phyloP scores from a whole-genome alignment of 2,113 vertebrate genomes.

The Heteronetta atricapilla region DNA sequence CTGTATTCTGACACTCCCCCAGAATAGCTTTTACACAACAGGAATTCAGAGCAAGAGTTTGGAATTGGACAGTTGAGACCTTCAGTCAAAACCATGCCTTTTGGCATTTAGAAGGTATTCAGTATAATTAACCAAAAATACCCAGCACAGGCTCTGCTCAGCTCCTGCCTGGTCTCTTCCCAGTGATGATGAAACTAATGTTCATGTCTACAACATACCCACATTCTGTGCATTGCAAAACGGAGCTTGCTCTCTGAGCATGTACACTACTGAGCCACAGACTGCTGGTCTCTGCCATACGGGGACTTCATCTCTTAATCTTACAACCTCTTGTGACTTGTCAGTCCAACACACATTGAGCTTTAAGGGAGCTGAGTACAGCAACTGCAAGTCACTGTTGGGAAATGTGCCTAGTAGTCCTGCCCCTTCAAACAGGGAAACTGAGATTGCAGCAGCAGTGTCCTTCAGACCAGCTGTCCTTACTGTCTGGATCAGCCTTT shows the following conservation, averaged over 20 bases:
- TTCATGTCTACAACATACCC: accelerated
- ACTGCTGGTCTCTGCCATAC: background rate
- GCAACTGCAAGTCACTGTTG: accelerated
- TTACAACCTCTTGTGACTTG: too few species aligned
- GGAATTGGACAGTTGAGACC: background rate
- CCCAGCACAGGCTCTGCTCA: background rate
- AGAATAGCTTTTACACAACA: background rate
- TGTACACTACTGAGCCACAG: accelerated
- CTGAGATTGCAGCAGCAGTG: accelerated
- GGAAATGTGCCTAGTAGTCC: background rate
- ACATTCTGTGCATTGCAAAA: background rate
- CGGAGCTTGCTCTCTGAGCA: accelerated
- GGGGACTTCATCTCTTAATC: background rate
- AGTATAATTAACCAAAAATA: background rate
- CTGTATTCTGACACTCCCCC: background rate
- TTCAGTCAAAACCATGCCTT: background rate
- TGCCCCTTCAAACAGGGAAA: background rate
- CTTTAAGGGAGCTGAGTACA: background rate
- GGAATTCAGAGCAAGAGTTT: background rate
- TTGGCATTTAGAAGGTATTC: too few species aligned
- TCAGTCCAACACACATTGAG: accelerated
- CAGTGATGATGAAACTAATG: background rate
- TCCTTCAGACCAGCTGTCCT: background rate
- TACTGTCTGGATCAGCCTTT: background rate
- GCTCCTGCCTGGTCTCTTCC: background rate